These are phyloP conservation scores for Diaprepes abbreviatus DNA, from an alignment of 2,888 invertebrate species.

Conservation along the genomic window DNA sequence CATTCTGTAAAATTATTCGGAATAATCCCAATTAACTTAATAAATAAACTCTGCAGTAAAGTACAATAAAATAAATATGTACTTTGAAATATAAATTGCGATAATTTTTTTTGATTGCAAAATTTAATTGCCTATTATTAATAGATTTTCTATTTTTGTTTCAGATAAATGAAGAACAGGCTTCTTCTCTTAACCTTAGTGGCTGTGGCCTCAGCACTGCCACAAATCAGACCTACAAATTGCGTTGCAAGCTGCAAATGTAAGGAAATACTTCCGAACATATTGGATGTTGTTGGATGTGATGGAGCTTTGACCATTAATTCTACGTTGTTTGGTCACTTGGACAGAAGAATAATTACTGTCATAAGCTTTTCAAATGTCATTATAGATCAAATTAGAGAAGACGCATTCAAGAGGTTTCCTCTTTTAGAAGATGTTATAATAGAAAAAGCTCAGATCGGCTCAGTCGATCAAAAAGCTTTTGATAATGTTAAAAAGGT, in stretches of 20 bases:
- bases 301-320: constrained; percentile 55
- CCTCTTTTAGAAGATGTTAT: constrained; percentile 78
- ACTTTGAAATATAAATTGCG: too few species aligned
- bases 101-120: too few species aligned
- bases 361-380: constrained; percentile 56
- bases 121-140: too few species aligned
- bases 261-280: constrained; percentile 51
- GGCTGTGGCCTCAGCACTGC: constrained; percentile 50
- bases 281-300: constrained; percentile 56
- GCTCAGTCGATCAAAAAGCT: constrained; percentile 77
- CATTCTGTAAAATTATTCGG: too few species aligned
- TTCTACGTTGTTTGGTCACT: constrained; percentile 51
- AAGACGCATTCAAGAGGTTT: constrained; percentile 79
- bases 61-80: too few species aligned
- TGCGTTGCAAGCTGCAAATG: constrained; percentile 58
- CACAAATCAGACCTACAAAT: constrained; percentile 47
- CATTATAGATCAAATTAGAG: constrained; percentile 76
- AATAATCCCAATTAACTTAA: too few species aligned
- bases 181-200: constrained; percentile 20
- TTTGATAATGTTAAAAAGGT: constrained; percentile 74
- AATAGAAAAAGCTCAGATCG: constrained; percentile 78
- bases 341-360: constrained; percentile 52
- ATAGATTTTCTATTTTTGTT: constrained; percentile 2
- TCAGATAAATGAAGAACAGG: constrained; percentile 28
- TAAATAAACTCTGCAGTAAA: too few species aligned